Evolutionary conservation across 2,888 invertebrate genomes (phyloP).

Genomic region (Ennomos erosarius): DNA sequence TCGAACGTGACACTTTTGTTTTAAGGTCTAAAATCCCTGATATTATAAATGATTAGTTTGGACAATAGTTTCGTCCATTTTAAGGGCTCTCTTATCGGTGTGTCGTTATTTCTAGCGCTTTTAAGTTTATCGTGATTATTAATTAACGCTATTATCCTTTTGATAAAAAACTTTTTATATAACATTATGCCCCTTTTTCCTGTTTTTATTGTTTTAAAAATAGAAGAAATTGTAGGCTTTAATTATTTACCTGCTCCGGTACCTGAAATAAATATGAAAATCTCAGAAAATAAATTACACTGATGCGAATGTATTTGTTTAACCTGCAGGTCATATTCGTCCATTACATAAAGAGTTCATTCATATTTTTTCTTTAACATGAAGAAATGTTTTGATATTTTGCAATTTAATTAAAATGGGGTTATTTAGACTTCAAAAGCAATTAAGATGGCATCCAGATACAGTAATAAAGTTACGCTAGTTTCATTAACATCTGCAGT

Average conservation of each 20-base stretch:
- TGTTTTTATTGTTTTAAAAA: too few species aligned
- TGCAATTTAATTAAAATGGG: too few species aligned
- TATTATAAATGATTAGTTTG: not conserved
- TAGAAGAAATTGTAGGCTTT: too few species aligned
- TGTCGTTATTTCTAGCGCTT: conserved; percentile 24
- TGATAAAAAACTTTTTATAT: conserved; percentile 1
- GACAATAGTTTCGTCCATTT: conserved; percentile 25
- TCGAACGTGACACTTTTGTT: not conserved
- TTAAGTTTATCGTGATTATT: conserved; percentile 24
- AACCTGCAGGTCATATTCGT: too few species aligned
- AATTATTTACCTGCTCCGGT: too few species aligned
- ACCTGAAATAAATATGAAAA: too few species aligned
- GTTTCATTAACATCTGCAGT: conserved; percentile 23
- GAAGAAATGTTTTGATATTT: too few species aligned
- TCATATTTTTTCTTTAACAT: too few species aligned
- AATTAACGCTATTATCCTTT: conserved; percentile 23
- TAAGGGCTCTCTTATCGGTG: conserved; percentile 29
- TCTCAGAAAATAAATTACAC: too few species aligned
- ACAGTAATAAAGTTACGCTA: conserved; percentile 21
- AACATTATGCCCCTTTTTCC: too few species aligned
- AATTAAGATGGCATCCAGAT: conserved; percentile 25
- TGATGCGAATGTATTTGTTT: too few species aligned
- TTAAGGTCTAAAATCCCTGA: conserved; percentile 7
- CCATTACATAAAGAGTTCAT: too few species aligned
- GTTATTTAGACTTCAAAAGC: conserved; percentile 19